phyloP scores from a whole-genome alignment of 1,140 invertebrate genomes.

The Calephelis nemesis region DNA sequence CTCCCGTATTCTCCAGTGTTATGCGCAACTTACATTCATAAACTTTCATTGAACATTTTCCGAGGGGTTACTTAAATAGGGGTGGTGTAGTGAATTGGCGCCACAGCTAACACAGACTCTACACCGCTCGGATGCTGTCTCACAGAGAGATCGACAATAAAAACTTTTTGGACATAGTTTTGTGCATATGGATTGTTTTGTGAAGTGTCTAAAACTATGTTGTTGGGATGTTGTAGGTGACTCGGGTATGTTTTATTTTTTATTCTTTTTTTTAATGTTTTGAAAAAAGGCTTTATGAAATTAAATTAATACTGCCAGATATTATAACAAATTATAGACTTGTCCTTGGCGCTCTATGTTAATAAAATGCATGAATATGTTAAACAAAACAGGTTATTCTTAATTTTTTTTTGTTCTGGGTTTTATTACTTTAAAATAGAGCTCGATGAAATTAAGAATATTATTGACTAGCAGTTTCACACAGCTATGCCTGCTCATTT shows the following conservation, averaged over 20 bases:
- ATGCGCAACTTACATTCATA: constrained; percentile 12
- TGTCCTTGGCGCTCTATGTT: too few species aligned
- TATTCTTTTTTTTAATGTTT: too few species aligned
- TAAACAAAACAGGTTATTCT: too few species aligned
- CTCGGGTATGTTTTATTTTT: constrained; percentile 10
- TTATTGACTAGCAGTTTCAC: too few species aligned
- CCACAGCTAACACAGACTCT: constrained; percentile 13
- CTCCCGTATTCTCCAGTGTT: not conserved
- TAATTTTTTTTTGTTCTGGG: too few species aligned
- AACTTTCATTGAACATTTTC: not conserved
- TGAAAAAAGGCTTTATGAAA: not conserved
- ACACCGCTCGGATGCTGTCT: not conserved
- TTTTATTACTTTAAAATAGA: too few species aligned
- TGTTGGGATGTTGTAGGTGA: constrained; percentile 15
- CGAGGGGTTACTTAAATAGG: constrained; percentile 7
- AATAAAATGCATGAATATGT: too few species aligned
- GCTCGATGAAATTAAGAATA: too few species aligned
- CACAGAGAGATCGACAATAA: constrained; percentile 13
- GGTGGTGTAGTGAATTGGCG: constrained; percentile 7
- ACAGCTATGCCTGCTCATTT: too few species aligned
- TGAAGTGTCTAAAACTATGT: constrained; percentile 10
- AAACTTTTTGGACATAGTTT: constrained; percentile 14
- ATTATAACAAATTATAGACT: not conserved
- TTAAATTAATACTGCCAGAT: too few species aligned
- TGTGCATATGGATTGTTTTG: not conserved